Percentiles rank a stretch among this genome's conserved stretches.
Evolutionary conservation across 2,888 invertebrate genomes (phyloP).

Genomic region (Mesochorus sp.): DNA sequence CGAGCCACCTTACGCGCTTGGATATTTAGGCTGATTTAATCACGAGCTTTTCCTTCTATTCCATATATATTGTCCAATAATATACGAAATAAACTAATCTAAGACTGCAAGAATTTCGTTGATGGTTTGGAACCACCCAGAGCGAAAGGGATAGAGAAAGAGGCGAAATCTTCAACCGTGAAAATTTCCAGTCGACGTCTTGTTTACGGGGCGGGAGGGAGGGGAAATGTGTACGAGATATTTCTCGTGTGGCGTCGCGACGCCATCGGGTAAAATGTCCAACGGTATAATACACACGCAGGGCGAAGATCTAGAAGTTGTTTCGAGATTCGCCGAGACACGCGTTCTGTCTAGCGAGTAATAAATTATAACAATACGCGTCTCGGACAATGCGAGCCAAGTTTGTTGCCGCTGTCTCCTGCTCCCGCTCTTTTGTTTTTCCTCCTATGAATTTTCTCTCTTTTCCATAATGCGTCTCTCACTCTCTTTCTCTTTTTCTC

Average conservation of each 20-base stretch:
- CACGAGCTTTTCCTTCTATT: too few species aligned
- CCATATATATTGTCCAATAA: too few species aligned
- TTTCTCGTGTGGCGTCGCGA: slow-evolving; percentile 42
- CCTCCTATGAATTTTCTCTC: not conserved
- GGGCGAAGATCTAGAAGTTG: not conserved
- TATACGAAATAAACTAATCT: too few species aligned
- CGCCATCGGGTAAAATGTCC: slow-evolving; percentile 52
- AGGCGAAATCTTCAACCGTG: slow-evolving; percentile 71
- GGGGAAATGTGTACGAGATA: not conserved
- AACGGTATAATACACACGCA: not conserved
- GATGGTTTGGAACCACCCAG: slow-evolving; percentile 56
- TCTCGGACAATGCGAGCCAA: slow-evolving; percentile 52
- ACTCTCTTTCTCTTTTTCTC: slow-evolving; percentile 13
- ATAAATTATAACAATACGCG: slow-evolving; percentile 64
- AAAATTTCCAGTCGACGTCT: slow-evolving; percentile 67
- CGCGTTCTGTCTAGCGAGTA: slow-evolving; percentile 46
- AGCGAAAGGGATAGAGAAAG: too few species aligned
- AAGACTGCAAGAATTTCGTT: too few species aligned
- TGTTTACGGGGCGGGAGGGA: not conserved
- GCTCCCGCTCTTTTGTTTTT: not conserved
- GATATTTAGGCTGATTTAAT: too few species aligned
- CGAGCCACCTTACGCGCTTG: too few species aligned
- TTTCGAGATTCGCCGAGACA: slow-evolving; percentile 16
- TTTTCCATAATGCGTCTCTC: too few species aligned
- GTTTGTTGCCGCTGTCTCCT: not conserved